Base-by-base conservation (phyloP, 2,113 vertebrate genomes). In the Notarius quadriscutis region DNA sequence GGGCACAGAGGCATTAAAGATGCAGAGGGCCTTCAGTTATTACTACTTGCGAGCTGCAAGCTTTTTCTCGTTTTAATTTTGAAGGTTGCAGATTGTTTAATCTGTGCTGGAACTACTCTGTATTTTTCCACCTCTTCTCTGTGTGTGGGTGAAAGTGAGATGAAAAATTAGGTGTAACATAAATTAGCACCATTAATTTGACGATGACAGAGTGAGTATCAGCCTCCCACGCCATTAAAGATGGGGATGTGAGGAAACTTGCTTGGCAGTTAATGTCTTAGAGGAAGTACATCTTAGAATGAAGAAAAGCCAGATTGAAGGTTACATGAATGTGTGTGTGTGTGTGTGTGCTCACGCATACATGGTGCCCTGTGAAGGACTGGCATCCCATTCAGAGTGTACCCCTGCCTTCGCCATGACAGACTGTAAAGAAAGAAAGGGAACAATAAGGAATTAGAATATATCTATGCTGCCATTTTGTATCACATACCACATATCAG, bases 201-300 rank as follows among this genome's bases (percentile, higher is more conserved):
- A 53, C 17, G 48, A 63, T 22, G 22, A 50, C 75, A 75, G 69
- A 48, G 30, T 57, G n/a, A 79, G 58, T 27, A 79, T 79, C 69
- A 85, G 41, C 84, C 72, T 71, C 83, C 83, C 53, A 85, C 72
- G 22, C 78, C 74, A 86, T 86, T 79, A 79, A 18, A 51, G 74
- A 41, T 1, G 57, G 51, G 84, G 55, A 60, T 60, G 72, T n/a
- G 60, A 65, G 11, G 41, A 79, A 63, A 79, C 7, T 62, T 78
- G 25, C 48, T 78, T 78, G 48, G 14, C 41, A 48, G 17, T 41
- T 22, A 41, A 60, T 62, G n/a, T 48, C 79, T 81, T 62, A 8
- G 34, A 83, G 22, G 25, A 63, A 65, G 22, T 83, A 17, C n/a
- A 48, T 82, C 48, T 82, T 50, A 82, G 6, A 63, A 48, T 63